phyloP scores from a whole-genome alignment of 2,113 vertebrate species.

The Candoia aspera region DNA sequence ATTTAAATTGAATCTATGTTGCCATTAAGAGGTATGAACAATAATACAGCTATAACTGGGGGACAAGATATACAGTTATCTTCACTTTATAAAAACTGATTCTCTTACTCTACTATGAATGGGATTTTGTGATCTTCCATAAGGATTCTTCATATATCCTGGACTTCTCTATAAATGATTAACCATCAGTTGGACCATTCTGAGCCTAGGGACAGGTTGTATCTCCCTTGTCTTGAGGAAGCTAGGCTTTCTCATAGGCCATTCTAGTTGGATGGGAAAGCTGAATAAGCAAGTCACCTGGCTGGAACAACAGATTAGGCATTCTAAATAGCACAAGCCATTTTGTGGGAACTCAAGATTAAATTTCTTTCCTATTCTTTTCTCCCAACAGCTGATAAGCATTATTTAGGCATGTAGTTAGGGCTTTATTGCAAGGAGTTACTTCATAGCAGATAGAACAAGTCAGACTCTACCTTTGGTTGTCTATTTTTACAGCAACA shows the following conservation, averaged over 20 bases:
- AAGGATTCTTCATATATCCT: background rate
- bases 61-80: background rate
- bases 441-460: background rate
- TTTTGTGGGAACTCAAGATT: background rate
- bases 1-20: conserved; percentile 7
- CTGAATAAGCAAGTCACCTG: background rate
- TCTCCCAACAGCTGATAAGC: background rate
- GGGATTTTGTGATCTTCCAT: background rate
- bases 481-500: background rate
- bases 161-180: background rate
- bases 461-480: background rate
- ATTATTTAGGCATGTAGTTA: background rate
- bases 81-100: background rate
- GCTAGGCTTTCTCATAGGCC: background rate
- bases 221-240: background rate
- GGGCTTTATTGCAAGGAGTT: background rate
- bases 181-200: background rate
- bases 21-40: background rate
- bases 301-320: background rate
- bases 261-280: background rate
- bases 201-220: background rate
- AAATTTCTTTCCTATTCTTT: background rate
- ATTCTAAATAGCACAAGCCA: background rate
- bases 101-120: background rate
- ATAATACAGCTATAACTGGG: background rate